phyloP scores from a whole-genome alignment of 2,888 invertebrate genomes.

The Clunio marinus region DNA sequence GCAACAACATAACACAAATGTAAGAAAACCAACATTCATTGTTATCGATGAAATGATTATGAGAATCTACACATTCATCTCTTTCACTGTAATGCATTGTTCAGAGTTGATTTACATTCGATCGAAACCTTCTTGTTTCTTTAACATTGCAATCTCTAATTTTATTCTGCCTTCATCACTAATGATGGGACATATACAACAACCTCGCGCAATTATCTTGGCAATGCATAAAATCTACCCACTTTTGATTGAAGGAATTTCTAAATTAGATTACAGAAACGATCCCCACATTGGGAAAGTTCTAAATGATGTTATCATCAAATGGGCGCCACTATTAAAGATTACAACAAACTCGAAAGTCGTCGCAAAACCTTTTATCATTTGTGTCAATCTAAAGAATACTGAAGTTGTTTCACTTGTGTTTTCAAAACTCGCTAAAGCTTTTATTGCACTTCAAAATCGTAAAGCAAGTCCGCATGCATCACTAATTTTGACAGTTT shows the following conservation, averaged over 20 bases:
- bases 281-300: conserved; percentile 54
- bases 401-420: conserved; percentile 45
- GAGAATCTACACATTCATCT: conserved; percentile 49
- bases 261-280: conserved; percentile 51
- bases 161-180: conserved; percentile 54
- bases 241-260: conserved; percentile 54
- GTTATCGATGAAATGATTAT: conserved; percentile 46
- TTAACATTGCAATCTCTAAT: conserved; percentile 53
- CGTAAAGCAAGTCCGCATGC: conserved; percentile 47
- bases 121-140: conserved; percentile 50
- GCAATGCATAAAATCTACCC: conserved; percentile 55
- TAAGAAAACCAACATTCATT: background rate
- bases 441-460: conserved; percentile 48
- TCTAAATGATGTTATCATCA: conserved; percentile 53
- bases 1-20: background rate
- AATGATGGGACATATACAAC: conserved; percentile 52
- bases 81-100: conserved; percentile 50
- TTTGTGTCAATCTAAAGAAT: conserved; percentile 45
- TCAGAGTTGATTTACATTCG: conserved; percentile 47
- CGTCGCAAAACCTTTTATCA: conserved; percentile 47
- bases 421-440: conserved; percentile 46
- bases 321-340: conserved; percentile 51
- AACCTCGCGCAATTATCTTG: conserved; percentile 49
- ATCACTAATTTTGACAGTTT: conserved; percentile 46
- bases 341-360: conserved; percentile 45